Conservation (phyloP, 1,140 invertebrate genomes). For the Armadillidium nasatum region DNA sequence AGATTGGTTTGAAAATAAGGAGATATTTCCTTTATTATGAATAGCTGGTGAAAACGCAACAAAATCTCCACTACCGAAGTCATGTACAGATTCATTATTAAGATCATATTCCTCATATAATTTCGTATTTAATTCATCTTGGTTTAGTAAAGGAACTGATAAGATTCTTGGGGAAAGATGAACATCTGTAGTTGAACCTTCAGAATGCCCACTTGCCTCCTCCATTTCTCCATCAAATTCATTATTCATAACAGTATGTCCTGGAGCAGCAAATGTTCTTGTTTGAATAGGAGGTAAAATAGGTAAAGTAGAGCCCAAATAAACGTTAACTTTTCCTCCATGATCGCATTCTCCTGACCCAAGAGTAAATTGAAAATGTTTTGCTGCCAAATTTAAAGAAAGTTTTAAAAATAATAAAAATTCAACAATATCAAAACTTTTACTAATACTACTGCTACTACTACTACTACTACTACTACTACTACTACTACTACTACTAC, state of each 20-base stretch:
- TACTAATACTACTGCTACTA: too few relatives aligned
- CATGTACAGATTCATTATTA: not conserved
- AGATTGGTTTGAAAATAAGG: not conserved
- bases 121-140: not conserved
- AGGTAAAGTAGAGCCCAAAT: not conserved
- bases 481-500: too few relatives aligned
- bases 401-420: too few relatives aligned
- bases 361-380: not conserved
- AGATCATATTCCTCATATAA: too few relatives aligned
- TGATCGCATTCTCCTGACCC: not conserved
- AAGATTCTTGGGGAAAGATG: not conserved
- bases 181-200: too few relatives aligned
- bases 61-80: not conserved
- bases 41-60: not conserved
- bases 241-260: too few relatives aligned
- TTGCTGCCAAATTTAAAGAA: not conserved
- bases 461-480: too few relatives aligned
- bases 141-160: not conserved
- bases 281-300: not conserved
- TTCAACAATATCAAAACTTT: too few relatives aligned
- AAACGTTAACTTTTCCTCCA: not conserved
- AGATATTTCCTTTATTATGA: not conserved
- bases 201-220: not conserved
- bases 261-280: not conserved
- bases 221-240: not conserved